Conservation (phyloP, 2,797 vertebrate genomes). For the Coreius guichenoti region DNA sequence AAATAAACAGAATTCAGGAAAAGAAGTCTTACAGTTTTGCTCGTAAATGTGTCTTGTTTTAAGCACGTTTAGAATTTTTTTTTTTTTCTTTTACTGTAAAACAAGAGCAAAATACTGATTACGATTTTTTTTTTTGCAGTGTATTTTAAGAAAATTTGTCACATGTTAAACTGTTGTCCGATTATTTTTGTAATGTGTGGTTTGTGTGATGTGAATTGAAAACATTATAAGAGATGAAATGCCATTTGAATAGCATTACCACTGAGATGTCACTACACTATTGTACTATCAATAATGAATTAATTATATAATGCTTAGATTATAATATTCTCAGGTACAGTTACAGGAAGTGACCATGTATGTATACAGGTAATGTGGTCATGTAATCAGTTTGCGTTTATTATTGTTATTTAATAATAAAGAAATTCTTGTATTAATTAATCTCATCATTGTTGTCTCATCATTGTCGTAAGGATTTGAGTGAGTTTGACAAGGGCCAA, state of each 20-base stretch:
- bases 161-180: slow-evolving; percentile 70
- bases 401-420: slow-evolving; percentile 51
- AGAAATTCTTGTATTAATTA: slow-evolving; percentile 35
- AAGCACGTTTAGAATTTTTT: background rate
- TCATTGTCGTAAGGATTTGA: too few species aligned
- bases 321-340: slow-evolving; percentile 81
- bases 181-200: slow-evolving; percentile 75
- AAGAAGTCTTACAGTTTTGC: background rate
- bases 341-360: slow-evolving; percentile 63
- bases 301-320: slow-evolving; percentile 65
- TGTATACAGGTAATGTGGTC: slow-evolving; percentile 45
- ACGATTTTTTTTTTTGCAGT: background rate
- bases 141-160: slow-evolving; percentile 67
- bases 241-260: background rate
- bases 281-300: slow-evolving; percentile 68
- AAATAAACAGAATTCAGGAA: background rate
- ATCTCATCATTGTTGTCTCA: slow-evolving; percentile 15
- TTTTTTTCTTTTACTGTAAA: background rate
- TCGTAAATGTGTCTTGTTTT: background rate
- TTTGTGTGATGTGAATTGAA: slow-evolving; percentile 27
- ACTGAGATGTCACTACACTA: slow-evolving; percentile 21
- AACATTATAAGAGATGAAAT: slow-evolving; percentile 7
- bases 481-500: too few species aligned
- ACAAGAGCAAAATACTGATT: background rate
- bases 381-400: slow-evolving; percentile 27